These are phyloP conservation scores for Mesitornis unicolor DNA, from an alignment of 2,113 vertebrate species.

Conservation along the genomic window DNA sequence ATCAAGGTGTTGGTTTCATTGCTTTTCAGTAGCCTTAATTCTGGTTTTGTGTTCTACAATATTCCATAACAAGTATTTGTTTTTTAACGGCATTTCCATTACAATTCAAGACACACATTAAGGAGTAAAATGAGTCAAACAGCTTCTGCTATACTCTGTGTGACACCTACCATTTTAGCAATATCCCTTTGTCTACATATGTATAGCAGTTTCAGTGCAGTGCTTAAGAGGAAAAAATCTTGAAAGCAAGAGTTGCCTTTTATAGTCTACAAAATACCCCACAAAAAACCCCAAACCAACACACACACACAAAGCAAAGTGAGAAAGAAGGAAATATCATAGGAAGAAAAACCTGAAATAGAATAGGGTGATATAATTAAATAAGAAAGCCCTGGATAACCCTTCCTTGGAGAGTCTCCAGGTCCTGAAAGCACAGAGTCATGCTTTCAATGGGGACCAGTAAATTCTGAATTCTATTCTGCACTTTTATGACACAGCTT, in stretches of 20 bases:
- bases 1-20: background rate
- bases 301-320: background rate
- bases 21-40: background rate
- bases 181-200: background rate
- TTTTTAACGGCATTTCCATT: background rate
- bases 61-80: background rate
- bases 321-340: background rate
- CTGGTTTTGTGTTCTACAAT: background rate
- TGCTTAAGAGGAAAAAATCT: background rate
- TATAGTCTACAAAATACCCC: background rate
- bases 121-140: background rate
- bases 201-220: background rate
- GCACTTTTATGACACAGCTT: background rate
- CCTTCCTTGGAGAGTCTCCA: background rate
- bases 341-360: background rate
- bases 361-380: background rate
- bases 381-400: background rate
- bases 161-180: background rate
- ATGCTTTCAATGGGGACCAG: background rate
- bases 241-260: background rate
- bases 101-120: background rate
- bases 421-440: background rate
- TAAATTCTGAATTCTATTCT: background rate
- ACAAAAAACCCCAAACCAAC: accelerated
- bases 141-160: background rate